A percentile compares a stretch with the other conserved stretches of the same genome.
Conservation (phyloP, 2,797 vertebrate species). For the Aratinga solstitialis region DNA sequence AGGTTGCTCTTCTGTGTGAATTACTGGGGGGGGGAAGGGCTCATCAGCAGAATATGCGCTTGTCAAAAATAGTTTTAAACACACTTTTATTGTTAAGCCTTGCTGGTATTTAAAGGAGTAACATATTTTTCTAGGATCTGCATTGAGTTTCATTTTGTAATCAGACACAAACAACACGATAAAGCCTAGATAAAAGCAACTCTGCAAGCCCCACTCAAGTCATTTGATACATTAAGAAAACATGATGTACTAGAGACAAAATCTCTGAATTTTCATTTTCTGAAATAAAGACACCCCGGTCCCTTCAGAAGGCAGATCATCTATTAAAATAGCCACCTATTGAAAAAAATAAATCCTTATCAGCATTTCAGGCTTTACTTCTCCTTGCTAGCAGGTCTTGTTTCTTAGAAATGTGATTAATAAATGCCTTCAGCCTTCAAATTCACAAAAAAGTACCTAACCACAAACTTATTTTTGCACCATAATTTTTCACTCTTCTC, state of each 20-base stretch:
- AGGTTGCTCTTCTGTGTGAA: neutral
- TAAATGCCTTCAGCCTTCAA: conserved; percentile 1
- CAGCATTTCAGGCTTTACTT: neutral
- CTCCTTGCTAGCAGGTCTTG: neutral
- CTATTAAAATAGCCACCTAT: neutral
- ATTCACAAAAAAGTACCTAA: neutral
- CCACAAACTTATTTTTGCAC: neutral
- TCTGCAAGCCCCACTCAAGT: neutral
- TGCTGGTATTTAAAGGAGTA: neutral
- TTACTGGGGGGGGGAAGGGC: neutral
- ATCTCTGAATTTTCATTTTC: neutral
- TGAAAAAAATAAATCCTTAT: neutral
- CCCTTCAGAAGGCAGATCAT: neutral
- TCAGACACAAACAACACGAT: neutral
- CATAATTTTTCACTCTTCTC: neutral
- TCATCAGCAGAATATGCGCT: neutral
- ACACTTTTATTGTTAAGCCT: neutral
- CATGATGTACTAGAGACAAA: neutral
- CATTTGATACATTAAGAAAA: conserved; percentile 3
- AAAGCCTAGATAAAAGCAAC: conserved; percentile 1
- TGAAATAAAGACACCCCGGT: neutral
- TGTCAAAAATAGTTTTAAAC: neutral
- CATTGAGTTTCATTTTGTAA: neutral
- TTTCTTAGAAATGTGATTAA: neutral
- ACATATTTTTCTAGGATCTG: neutral